These are phyloP conservation scores for Junonia oenone DNA, from an alignment of 2,888 invertebrate genomes.

Conservation along the genomic window DNA sequence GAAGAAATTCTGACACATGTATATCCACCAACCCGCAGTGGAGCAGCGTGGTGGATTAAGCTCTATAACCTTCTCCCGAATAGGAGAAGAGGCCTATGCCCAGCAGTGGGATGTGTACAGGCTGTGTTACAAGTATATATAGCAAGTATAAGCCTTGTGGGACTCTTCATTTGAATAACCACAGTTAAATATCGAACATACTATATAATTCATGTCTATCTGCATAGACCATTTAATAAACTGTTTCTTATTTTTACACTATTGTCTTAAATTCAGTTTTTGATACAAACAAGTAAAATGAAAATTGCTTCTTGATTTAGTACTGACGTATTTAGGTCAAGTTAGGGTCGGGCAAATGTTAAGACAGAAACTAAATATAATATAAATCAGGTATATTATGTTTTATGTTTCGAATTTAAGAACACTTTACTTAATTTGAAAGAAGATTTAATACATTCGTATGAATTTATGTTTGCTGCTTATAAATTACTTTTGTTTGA, in stretches of 20 bases:
- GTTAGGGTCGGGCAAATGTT: background rate
- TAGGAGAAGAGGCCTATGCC: no score
- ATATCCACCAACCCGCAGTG: no score
- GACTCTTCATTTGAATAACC: background rate
- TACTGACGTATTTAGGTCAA: background rate
- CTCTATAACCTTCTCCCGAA: no score
- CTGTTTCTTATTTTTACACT: background rate
- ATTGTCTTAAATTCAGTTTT: background rate
- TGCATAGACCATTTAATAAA: no score
- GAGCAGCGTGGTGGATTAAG: no score
- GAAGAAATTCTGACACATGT: no score
- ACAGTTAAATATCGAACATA: no score
- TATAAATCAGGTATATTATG: background rate
- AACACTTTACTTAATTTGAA: background rate
- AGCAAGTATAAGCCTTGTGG: background rate
- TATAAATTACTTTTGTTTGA: background rate
- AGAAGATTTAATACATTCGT: background rate
- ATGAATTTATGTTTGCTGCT: background rate
- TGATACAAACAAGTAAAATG: background rate
- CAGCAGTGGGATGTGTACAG: no score
- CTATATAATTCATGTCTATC: no score
- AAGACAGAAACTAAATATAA: background rate
- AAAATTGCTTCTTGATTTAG: conserved; percentile 8
- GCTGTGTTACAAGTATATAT: no score
- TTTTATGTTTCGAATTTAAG: background rate